Base-by-base conservation (phyloP, 2,113 vertebrate genomes). In the Lycaon pictus region DNA sequence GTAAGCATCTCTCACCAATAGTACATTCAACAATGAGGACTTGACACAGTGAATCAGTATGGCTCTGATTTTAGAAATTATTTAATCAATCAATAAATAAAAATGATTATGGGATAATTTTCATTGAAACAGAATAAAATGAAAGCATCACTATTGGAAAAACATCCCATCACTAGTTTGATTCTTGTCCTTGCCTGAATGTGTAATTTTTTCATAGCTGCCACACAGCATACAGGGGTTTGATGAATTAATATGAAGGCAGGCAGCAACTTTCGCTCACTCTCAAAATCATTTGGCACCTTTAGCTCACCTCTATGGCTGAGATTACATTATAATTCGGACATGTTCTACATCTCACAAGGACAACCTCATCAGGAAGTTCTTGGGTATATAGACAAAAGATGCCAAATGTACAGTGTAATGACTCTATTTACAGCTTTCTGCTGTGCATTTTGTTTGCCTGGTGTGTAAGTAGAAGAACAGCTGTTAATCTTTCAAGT, bases 111-210 rank as follows among this genome's bases (percentile, higher is more conserved):
- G 4, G 58, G 16, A 3, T 91, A 84, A 74, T 67, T 95, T 94
- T 95, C 65, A 94, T 35, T 83, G 62, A 97, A 71, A 93, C 77
- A 89, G 91, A 95, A 80, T 85, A 63, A 91, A 95, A 48, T 93
- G n/a, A 19, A 94, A 93, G 51, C 6, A 88, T 88, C 7, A 88
- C 10, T 95, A 93, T 58, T 9, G 23, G 71, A 56, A 90, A 58
- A 77, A 35, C 32, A 82, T 83, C n/a, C 6, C 9, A 72, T 95
- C 8, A 65, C n/a, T 94, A 12, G 60, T 96, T 97, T 81, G 11
- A 25, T 71, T 65, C 25, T 93, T 89, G 53, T 69, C 11, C 32
- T 96, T 86, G 1, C 19, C 37, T 95, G 1, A 83, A 67, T 87
- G 15, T 32, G 0, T 81, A 60, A 65, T 83, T 77, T 95, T 92